Conservation (phyloP, 2,888 invertebrate genomes). For the Drosophila heteroneura region DNA sequence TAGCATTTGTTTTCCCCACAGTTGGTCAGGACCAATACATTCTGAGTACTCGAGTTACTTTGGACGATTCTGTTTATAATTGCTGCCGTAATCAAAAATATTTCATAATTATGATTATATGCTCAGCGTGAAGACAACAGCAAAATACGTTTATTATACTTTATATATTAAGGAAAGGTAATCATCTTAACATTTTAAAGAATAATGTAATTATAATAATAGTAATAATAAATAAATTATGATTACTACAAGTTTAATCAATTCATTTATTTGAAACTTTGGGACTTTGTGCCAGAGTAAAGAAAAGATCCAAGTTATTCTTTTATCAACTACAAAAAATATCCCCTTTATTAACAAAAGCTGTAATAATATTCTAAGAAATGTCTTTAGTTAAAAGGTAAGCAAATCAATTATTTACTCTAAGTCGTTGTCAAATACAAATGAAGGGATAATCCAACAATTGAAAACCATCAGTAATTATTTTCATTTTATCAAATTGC, state of each 20-base stretch:
- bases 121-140: neutral
- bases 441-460: neutral
- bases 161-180: neutral
- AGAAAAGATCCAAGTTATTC: neutral
- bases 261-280: neutral
- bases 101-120: neutral
- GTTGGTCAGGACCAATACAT: neutral
- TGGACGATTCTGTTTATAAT: neutral
- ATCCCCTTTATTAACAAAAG: neutral
- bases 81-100: neutral
- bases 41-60: neutral
- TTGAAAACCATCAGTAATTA: neutral
- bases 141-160: neutral
- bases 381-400: too few species aligned
- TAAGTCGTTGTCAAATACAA: neutral
- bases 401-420: neutral
- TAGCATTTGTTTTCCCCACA: slow-evolving; percentile 7
- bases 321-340: neutral
- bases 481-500: too few species aligned
- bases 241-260: neutral
- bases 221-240: neutral
- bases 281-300: neutral
- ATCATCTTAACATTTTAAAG: neutral
- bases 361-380: neutral
- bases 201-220: neutral